Conservation (phyloP, 2,797 vertebrate genomes). For the Sarcophilus harrisii region DNA sequence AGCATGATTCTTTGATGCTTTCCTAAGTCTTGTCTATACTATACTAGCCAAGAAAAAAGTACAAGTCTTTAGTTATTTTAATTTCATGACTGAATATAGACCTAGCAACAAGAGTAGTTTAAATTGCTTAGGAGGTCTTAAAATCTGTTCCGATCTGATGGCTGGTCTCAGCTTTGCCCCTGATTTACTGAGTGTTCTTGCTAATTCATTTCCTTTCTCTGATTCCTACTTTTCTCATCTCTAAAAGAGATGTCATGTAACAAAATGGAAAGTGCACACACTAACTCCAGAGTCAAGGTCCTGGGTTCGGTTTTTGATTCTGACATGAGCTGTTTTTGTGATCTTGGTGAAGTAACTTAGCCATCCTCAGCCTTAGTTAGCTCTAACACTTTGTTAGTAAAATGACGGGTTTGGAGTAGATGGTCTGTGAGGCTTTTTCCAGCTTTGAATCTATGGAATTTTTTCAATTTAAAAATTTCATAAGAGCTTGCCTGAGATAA, state of each 20-base stretch:
- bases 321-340: not conserved
- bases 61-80: not conserved
- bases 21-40: not conserved
- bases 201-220: not conserved
- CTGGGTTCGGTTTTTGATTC: not conserved
- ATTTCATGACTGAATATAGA: not conserved
- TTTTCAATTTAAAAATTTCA: not conserved
- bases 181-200: not conserved
- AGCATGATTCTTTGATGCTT: accelerated
- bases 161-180: not conserved
- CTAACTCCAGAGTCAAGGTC: not conserved
- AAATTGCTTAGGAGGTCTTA: not conserved
- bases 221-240: not conserved
- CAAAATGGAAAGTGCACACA: not conserved
- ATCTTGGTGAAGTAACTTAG: not conserved
- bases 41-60: not conserved
- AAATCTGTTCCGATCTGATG: not conserved
- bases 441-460: not conserved
- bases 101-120: not conserved
- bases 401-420: not conserved
- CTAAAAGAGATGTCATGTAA: not conserved
- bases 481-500: not conserved
- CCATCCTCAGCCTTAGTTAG: not conserved
- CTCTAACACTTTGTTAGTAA: no score
- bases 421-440: not conserved